Percentiles rank a stretch among this genome's conserved stretches.
These are phyloP conservation scores for Hirundichthys speculiger DNA, from an alignment of 2,113 vertebrate genomes.

Conservation along the genomic window DNA sequence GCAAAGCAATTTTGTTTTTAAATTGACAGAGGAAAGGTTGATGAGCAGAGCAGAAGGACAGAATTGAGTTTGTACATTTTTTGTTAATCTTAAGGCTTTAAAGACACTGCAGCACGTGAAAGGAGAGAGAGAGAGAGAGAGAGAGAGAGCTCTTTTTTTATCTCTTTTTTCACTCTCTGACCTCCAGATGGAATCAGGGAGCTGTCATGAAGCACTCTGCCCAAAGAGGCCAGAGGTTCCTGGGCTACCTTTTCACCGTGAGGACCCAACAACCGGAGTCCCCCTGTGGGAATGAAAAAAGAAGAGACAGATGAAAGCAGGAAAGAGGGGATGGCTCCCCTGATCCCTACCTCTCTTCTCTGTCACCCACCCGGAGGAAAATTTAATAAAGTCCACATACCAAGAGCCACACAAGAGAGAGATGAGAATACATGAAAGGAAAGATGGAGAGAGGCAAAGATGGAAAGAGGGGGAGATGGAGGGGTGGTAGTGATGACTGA, in stretches of 20 bases:
- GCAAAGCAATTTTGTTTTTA: conserved; percentile 55
- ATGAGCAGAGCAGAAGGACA: conserved; percentile 28
- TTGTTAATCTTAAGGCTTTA: conserved; percentile 13
- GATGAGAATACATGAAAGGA: conserved; percentile 75
- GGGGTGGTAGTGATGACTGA: conserved; percentile 73
- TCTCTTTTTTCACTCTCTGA: conserved; percentile 48
- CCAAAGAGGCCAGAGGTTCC: conserved; percentile 58
- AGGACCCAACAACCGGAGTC: conserved; percentile 57
- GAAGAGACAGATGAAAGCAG: conserved; percentile 71
- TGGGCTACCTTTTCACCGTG: conserved; percentile 59
- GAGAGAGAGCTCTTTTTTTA: conserved; percentile 22
- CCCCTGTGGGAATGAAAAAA: conserved; percentile 67
- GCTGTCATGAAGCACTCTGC: conserved; percentile 33
- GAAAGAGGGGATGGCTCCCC: conserved; percentile 68
- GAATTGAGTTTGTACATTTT: conserved; percentile 29
- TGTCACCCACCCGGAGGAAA: conserved; percentile 74
- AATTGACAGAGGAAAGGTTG: conserved; percentile 48
- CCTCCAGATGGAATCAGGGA: conserved; percentile 67
- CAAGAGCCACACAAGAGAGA: conserved; percentile 70
- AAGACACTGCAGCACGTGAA: conserved; percentile 19
- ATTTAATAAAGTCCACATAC: conserved; percentile 82
- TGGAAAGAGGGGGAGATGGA: conserved; percentile 54
- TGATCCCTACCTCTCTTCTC: conserved; percentile 72
- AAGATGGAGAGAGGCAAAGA: conserved; percentile 62
- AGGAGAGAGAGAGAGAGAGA: conserved; percentile 34